Conservation (phyloP, 2,113 vertebrate genomes). For the Actenoides lindsayi region DNA sequence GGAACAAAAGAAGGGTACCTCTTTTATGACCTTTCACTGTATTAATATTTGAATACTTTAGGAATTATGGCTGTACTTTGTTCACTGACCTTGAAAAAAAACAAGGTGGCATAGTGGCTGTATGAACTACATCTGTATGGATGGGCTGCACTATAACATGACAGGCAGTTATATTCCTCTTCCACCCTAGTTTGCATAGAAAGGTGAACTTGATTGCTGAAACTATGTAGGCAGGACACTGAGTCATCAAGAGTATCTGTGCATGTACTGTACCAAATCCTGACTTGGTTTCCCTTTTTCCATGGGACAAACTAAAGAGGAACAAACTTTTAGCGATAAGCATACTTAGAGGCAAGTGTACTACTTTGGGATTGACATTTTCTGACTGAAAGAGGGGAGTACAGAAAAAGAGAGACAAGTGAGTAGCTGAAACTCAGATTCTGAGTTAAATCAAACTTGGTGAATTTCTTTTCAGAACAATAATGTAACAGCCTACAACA, state of each 20-base stretch:
- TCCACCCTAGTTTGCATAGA: neutral
- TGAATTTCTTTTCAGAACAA: neutral
- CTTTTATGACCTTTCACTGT: neutral
- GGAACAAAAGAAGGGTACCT: neutral
- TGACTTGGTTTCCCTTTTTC: neutral
- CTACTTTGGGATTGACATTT: neutral
- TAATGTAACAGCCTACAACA: neutral
- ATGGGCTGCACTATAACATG: rapidly evolving
- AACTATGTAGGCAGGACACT: neutral
- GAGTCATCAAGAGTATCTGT: neutral
- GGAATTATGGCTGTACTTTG: neutral
- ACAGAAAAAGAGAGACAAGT: neutral
- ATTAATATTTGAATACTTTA: neutral
- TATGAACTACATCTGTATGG: neutral
- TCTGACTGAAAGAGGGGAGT: neutral
- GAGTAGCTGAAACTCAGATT: neutral
- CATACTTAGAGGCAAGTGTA: neutral
- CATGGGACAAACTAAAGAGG: neutral
- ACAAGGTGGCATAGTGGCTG: neutral
- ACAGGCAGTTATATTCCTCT: neutral
- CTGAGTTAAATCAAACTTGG: neutral
- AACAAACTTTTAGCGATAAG: neutral
- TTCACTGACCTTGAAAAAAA: neutral
- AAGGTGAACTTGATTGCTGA: neutral
- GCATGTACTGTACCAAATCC: neutral